A percentile compares a stretch with the other conserved stretches of the same genome.
phyloP scores from a whole-genome alignment of 2,888 invertebrate species.

The Macaria liturata region DNA sequence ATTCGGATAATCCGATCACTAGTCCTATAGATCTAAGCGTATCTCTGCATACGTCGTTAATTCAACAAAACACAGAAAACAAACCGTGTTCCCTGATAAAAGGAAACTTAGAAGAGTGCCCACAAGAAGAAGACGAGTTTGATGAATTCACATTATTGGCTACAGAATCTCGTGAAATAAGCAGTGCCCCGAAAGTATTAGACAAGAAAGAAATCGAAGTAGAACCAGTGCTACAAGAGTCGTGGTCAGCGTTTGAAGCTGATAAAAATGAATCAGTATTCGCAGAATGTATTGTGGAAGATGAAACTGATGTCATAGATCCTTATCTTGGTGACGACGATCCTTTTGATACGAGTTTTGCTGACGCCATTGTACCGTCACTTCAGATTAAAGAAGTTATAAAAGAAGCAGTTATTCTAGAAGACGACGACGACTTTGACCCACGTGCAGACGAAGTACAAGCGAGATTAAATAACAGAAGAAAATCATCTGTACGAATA shows the following conservation, averaged over 20 bases:
- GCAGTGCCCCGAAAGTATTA: slow-evolving; percentile 70
- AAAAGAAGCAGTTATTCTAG: slow-evolving; percentile 64
- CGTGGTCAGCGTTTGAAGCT: slow-evolving; percentile 87
- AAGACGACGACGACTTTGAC: slow-evolving; percentile 84
- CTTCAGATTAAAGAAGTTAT: slow-evolving; percentile 65
- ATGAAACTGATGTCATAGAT: slow-evolving; percentile 71
- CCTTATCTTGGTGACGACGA: slow-evolving; percentile 85
- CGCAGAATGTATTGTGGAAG: slow-evolving; percentile 73
- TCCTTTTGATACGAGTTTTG: slow-evolving; percentile 94
- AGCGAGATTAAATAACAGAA: slow-evolving; percentile 63
- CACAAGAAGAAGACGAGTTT: slow-evolving; percentile 84
- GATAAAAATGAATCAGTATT: slow-evolving; percentile 73
- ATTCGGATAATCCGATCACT: slow-evolving; percentile 86
- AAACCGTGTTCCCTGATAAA: slow-evolving; percentile 1
- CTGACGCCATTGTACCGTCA: slow-evolving; percentile 87
- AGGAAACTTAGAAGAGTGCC: neutral
- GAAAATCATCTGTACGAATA: slow-evolving; percentile 82
- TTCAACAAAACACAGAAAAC: slow-evolving; percentile 62
- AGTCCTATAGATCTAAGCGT: slow-evolving; percentile 89
- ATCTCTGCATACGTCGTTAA: slow-evolving; percentile 82
- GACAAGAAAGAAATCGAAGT: slow-evolving; percentile 65
- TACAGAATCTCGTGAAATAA: slow-evolving; percentile 87
- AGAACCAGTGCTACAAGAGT: slow-evolving; percentile 75
- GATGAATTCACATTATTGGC: slow-evolving; percentile 91
- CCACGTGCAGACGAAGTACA: slow-evolving; percentile 85